Base-by-base conservation (phyloP, 2,888 invertebrate species). In the Brachyptera putata region DNA sequence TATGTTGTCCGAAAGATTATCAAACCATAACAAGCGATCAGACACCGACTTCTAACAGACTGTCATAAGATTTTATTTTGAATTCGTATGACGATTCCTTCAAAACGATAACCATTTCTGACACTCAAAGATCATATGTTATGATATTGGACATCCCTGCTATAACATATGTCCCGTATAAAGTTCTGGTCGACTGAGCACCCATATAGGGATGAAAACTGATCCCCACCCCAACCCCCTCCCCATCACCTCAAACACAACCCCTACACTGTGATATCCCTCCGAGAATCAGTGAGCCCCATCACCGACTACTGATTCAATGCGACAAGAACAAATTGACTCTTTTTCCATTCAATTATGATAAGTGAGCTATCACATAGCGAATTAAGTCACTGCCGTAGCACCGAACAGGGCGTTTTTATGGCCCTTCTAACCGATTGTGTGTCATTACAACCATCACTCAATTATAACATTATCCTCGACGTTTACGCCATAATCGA, bases 301-400 rank as follows among this genome's bases (percentile, higher is more conserved):
- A 25, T 30, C 25, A 25, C 36, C 25, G 21, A 36, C 24, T 49
- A 5, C 26, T 57, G 60, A 60, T 57, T 48, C 26, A 50, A 41
- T 14, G 57, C 30, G 60, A 60, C 60, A 60, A 39, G 57, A 60
- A 57, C 60, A 57, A 60, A 60, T 60, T 60, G 60, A 60, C 60
- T 60, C 57, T 57, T 60, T 57, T 60, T 53, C 53, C 36, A 53
- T 53, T 21, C 53, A 30, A 53, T 53, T 53, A 53, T 53, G 21
- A 53, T 53, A 53, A 53, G 53, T 53, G 53, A 53, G 34, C 53
- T 53, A 53, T 53, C 53, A 53, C 53, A 36, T 53, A 13, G 53
- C 53, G 21, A 30, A 50, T 50, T 50, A 26, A 53, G 53, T 53
- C 36, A 53, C 34, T 53, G 30, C 18, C 14, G 24, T 22, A 13